Evolutionary conservation across 2,797 vertebrate genomes (phyloP), one percentile per base, ranked within the genome.

Genomic region (Acrossocheilus wenchowensis): DNA sequence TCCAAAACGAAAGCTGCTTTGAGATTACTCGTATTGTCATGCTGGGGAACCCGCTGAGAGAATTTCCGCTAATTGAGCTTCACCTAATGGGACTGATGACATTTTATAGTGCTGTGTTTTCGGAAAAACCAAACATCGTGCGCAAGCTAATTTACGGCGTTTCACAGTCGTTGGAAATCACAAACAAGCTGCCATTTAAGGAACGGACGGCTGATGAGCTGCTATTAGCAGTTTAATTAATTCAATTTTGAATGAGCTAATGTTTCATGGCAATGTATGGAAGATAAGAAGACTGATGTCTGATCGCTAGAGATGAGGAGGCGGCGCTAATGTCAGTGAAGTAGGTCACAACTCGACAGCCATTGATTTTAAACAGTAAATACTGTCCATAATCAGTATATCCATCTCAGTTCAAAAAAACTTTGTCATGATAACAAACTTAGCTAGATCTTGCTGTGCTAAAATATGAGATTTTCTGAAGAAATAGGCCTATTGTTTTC

Each of bases 351-450:
- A 45, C 52, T 34, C 9, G 43, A 71, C 50, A 57, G 64, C 17
- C 52, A 62, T 26, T 81, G 84, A 84, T 87, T 81, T 68, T 84
- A 84, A n/a, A n/a, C n/a, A n/a, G n/a, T n/a, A 71, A 82, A 73
- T 62, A 41, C n/a, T 50, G 12, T 26, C 21, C 43, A 60, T 64
- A 62, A 74, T 64, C 41, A 39, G 26, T 85, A n/a, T n/a, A 80
- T 87, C 71, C 43, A 71, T 82, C 78, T 69, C 3, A 82, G 86
- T 81, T 85, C 66, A n/a, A n/a, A n/a, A n/a, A n/a, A n/a, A n/a
- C n/a, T n/a, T n/a, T n/a, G n/a, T n/a, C n/a, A n/a, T n/a, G n/a
- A n/a, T n/a, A 21, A 11, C 41, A 62, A 73, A 26, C 34, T 21
- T 34, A 50, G 26, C 5, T 19, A 52, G 26, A 75, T 52, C 48